Base-by-base conservation (phyloP, 2,797 vertebrate genomes). In the Trachurus trachurus region DNA sequence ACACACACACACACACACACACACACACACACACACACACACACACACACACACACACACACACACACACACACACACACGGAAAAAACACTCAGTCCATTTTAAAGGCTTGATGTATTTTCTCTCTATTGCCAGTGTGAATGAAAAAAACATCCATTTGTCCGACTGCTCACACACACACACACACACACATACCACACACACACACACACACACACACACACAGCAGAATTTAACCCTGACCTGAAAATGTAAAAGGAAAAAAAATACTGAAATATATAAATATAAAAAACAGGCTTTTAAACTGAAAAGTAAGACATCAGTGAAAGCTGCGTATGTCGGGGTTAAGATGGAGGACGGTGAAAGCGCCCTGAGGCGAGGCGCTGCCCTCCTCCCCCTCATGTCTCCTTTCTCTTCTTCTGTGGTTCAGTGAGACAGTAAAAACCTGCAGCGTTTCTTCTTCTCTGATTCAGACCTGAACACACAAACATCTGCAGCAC, bases 141-240 rank as follows among this genome's bases (percentile, higher is more conserved):
- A 83, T 79, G 81, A 83, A 87, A 75, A 87, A 87, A 86, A 76
- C 66, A 89, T 90, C 88, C 89, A 91, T 91, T 91, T 92, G 88
- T 90, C 76, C 26, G 19, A 87, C 84, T 89, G 54, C 65, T 67
- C 67, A 53, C 74, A 54, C 22, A 71, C 66, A 22, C 54, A 49
- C 37, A 19, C 22, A 26, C 59, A 40, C 72, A 66, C 71, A 71
- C 65, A 69, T 42, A 63, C 61, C 49, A 39, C 67, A 53, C 74
- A 58, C 22, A 71, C 62, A 31, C 54, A 42, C 42, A 15, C 22
- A 22, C 59, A 40, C 74, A 70, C 61, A 49, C 53, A 42, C 66
- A 69, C 73, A 69, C 26, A 21, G 21, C 22, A 42, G 2, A 74
- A 60, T 85, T 83, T 84, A 90, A 87, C 83, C 86, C 80, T 89